Percentiles rank a stretch among this genome's conserved stretches.
Evolutionary conservation across 1,140 invertebrate species (phyloP).

Genomic region (Camponotus floridanus): DNA sequence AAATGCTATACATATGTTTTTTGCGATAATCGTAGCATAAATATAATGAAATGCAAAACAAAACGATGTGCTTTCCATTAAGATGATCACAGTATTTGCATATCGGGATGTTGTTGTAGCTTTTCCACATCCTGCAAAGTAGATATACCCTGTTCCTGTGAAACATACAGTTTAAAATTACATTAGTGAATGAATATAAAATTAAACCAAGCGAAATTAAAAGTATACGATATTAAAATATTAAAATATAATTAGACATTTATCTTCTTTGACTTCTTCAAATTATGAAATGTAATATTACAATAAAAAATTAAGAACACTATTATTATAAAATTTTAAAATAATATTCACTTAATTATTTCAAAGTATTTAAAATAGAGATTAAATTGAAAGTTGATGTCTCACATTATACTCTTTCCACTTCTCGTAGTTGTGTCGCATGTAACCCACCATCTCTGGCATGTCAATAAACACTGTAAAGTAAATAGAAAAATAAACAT

Average conservation of each 20-base stretch:
- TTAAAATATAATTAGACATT: background rate
- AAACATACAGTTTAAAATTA: slow-evolving; percentile 43
- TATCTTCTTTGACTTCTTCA: background rate
- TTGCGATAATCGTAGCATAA: slow-evolving; percentile 39
- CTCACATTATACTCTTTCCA: slow-evolving; percentile 92
- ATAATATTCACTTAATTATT: background rate
- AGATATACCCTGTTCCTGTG: slow-evolving; percentile 90
- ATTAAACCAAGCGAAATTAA: background rate
- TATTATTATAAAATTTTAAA: slow-evolving; percentile 12
- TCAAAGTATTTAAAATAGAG: background rate
- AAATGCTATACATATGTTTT: slow-evolving; percentile 67
- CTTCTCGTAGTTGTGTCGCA: slow-evolving; percentile 95
- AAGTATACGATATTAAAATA: background rate
- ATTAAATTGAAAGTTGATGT: slow-evolving; percentile 35
- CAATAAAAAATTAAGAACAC: background rate
- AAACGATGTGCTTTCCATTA: slow-evolving; percentile 51
- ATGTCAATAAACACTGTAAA: slow-evolving; percentile 96
- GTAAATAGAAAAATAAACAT: slow-evolving; percentile 60
- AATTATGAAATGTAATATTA: background rate
- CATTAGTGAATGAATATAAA: background rate
- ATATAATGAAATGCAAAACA: slow-evolving; percentile 22
- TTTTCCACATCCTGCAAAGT: slow-evolving; percentile 90
- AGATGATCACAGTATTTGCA: slow-evolving; percentile 73
- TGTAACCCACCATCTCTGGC: slow-evolving; percentile 94
- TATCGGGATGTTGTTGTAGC: slow-evolving; percentile 83